Base-by-base conservation (phyloP, 2,888 invertebrate genomes). In the Pachymerium ferrugineum region DNA sequence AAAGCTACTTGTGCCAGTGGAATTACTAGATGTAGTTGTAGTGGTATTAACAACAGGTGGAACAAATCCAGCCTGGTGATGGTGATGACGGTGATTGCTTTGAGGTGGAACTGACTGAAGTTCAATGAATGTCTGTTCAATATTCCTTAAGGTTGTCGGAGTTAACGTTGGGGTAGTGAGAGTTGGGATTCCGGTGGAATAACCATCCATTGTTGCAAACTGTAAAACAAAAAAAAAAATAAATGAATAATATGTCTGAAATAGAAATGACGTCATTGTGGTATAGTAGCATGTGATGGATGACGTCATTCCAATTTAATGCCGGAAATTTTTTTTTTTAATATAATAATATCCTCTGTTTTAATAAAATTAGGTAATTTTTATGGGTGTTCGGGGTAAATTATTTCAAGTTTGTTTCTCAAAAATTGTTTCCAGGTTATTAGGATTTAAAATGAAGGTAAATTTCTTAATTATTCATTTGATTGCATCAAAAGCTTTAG, bases 131-230 rank as follows among this genome's bases (percentile, higher is more conserved):
- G 93, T 91, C 81, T 95, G 94, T 85, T 96, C 94, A 84, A 96
- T 93, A 85, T 89, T 85, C 80, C 93, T 89, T 82, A 96, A 85
- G 79, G 94, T 95, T 69, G 96, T 96, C 77, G 96, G 96, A 78
- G 97, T 97, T 80, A 97, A 86, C 81, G 94, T 95, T 78, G 95
- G 91, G 81, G 96, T 95, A 77, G 95, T 96, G 83, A 92, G 88
- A 75, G 95, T 94, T 73, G 94, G 94, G 80, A 94, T 93, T 81
- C 93, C 93, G 35, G 91, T 91, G 84, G 91, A 91, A 83, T 92
- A 86, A 80, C 92, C 91, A 86, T 93, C 92, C 83, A 92, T 86
- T 83, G 90, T 88, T 79, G 90, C 89, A 86, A 91, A 89, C 92
- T 93, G 87, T 14, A 88, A 89, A 78, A 77, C 80, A 78, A 80